These are phyloP conservation scores for Carterocephalus palaemon DNA, from an alignment of 2,888 invertebrate genomes.

Conservation along the genomic window DNA sequence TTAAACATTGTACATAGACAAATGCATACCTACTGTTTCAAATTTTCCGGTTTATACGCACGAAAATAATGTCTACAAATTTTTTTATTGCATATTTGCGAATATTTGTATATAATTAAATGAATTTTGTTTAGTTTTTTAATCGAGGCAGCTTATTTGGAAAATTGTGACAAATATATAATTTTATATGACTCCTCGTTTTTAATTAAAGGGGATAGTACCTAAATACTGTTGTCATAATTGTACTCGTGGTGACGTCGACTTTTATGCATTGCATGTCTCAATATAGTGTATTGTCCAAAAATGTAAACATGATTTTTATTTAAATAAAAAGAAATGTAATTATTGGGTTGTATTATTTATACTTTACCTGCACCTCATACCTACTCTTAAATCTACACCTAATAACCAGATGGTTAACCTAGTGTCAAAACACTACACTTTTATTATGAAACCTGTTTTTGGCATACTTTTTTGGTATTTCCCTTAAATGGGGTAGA, in stretches of 20 bases:
- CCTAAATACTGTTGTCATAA: background rate
- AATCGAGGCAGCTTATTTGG: background rate
- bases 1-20: no score
- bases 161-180: constrained; percentile 6
- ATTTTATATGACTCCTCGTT: no score
- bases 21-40: no score
- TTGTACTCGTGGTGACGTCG: background rate
- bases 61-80: background rate
- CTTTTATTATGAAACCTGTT: no score
- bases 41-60: background rate
- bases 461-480: no score
- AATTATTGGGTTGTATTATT: constrained; percentile 9
- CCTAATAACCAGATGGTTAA: no score
- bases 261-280: constrained; percentile 11
- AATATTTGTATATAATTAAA: constrained; percentile 32
- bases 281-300: constrained; percentile 45
- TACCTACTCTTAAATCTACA: no score
- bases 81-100: constrained; percentile 60
- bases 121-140: constrained; percentile 3
- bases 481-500: no score
- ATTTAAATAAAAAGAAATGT: constrained; percentile 50
- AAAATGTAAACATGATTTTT: constrained; percentile 46
- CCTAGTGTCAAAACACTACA: no score
- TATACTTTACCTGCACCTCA: background rate
- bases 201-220: background rate